These are phyloP conservation scores for Lepilemur septentrionalis DNA, from an alignment of 2,797 vertebrate genomes.

Conservation along the genomic window DNA sequence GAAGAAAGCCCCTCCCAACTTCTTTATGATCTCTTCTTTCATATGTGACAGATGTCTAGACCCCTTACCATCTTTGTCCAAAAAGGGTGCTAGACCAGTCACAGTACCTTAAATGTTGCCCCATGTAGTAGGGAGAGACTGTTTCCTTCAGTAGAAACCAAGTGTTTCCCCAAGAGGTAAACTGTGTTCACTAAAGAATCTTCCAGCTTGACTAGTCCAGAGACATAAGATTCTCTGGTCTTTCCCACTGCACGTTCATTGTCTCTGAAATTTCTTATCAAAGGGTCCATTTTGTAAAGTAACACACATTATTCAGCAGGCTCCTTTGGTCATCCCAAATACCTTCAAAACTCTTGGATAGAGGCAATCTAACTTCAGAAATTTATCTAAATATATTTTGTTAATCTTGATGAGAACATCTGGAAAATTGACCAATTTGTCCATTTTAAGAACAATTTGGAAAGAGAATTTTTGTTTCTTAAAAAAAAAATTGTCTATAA, in stretches of 20 bases:
- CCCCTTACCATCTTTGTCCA: not conserved
- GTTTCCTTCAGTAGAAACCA: not conserved
- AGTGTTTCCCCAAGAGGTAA: not conserved
- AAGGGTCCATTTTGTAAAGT: not conserved
- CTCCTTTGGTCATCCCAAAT: not conserved
- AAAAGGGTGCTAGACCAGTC: not conserved
- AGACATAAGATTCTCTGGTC: not conserved
- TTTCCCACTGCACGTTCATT: not conserved
- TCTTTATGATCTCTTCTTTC: not conserved
- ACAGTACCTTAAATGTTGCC: not conserved
- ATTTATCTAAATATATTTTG: not conserved
- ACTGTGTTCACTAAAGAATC: not conserved
- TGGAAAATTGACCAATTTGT: constrained; percentile 28
- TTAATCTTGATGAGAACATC: constrained; percentile 9
- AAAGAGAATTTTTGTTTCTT: not conserved
- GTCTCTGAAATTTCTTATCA: not conserved
- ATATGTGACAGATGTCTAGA: not conserved
- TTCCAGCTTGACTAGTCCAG: not conserved
- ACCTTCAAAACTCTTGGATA: constrained; percentile 8
- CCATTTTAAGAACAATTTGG: not conserved
- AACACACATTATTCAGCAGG: not conserved
- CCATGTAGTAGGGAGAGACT: not conserved
- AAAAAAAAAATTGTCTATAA: not conserved
- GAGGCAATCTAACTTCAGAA: not conserved
- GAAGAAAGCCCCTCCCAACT: not conserved